phyloP scores from a whole-genome alignment of 1,140 invertebrate genomes.

The Oncopodura yosiiana region DNA sequence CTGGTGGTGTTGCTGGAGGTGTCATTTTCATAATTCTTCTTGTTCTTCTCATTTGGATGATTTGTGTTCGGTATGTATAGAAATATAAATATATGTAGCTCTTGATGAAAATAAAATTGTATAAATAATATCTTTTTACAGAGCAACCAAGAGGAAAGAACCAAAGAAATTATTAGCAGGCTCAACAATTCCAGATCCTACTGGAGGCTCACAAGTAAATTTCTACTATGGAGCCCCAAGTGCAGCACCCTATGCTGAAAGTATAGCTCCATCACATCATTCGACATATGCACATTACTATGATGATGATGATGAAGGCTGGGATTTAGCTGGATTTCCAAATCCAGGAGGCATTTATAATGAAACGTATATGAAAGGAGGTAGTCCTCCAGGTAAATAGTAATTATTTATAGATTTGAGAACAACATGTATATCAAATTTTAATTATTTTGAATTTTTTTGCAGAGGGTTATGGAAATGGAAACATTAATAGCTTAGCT shows the following conservation, averaged over 20 bases:
- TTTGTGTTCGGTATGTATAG: constrained; percentile 65
- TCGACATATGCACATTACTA: constrained; percentile 93
- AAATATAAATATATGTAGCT: not conserved
- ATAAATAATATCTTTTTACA: too few species aligned
- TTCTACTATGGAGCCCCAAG: constrained; percentile 84
- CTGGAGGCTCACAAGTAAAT: constrained; percentile 74
- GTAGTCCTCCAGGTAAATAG: constrained; percentile 29
- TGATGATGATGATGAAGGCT: constrained; percentile 87
- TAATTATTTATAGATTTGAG: not conserved
- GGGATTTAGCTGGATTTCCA: constrained; percentile 96
- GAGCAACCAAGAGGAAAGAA: constrained; percentile 68
- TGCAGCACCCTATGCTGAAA: constrained; percentile 76
- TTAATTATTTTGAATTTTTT: constrained; percentile 24
- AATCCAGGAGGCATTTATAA: too few species aligned
- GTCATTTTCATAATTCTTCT: constrained; percentile 86
- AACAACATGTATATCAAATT: not conserved
- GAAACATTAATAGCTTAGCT: constrained; percentile 72
- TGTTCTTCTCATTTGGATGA: constrained; percentile 91
- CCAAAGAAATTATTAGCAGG: constrained; percentile 77
- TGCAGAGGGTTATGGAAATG: constrained; percentile 67
- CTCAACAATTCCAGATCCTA: constrained; percentile 45
- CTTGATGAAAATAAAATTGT: too few species aligned
- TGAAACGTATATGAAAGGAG: constrained; percentile 88
- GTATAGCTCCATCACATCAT: constrained; percentile 80
- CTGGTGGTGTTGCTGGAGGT: constrained; percentile 79